Conservation (phyloP, 2,113 vertebrate species). For the Ceyx cyanopectus region DNA sequence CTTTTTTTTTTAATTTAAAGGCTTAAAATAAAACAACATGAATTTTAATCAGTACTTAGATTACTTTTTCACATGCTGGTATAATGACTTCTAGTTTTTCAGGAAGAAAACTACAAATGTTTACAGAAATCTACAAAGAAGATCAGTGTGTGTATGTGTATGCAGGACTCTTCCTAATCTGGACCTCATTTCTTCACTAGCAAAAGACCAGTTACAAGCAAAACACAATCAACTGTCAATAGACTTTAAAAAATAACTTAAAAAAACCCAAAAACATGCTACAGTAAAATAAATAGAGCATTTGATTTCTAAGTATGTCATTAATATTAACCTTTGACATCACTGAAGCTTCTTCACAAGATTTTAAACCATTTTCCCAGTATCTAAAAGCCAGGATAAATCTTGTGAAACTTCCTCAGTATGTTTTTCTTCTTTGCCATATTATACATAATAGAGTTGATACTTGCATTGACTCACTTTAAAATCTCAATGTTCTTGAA, state of each 20-base stretch:
- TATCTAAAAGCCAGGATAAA: slow-evolving; percentile 19
- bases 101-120: neutral
- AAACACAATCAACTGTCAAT: neutral
- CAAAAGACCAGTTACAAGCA: neutral
- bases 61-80: neutral
- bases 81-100: neutral
- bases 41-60: neutral
- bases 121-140: neutral
- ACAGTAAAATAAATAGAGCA: neutral
- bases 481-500: neutral
- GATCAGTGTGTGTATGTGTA: neutral
- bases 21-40: neutral
- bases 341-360: neutral
- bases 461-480: neutral
- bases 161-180: neutral
- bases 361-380: slow-evolving; percentile 18
- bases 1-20: neutral
- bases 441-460: neutral
- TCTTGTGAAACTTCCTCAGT: neutral
- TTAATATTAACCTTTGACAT: slow-evolving; percentile 23
- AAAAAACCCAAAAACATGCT: neutral
- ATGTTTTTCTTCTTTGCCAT: neutral
- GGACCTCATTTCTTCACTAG: neutral
- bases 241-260: neutral
- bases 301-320: neutral